Percentiles rank a stretch among this genome's conserved stretches.
phyloP scores from a whole-genome alignment of 2,113 vertebrate genomes.

The Thomomys bottae region DNA sequence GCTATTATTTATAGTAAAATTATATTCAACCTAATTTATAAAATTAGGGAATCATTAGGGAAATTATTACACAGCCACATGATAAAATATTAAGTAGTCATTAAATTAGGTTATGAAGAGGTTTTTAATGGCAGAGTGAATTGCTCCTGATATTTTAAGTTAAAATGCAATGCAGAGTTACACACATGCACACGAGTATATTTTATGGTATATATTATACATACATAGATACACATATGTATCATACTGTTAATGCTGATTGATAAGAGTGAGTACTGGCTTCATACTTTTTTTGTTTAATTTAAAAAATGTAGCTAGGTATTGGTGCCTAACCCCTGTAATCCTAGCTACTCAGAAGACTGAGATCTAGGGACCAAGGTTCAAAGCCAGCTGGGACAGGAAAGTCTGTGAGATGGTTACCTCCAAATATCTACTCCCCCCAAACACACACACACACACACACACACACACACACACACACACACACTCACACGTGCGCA shows the following conservation, averaged over 20 bases:
- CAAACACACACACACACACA: background rate
- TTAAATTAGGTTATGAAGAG: conserved; percentile 58
- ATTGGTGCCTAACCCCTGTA: too few species aligned
- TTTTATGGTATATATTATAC: background rate
- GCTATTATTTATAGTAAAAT: conserved; percentile 68
- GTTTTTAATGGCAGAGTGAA: conserved; percentile 47
- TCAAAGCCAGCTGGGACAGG: too few species aligned
- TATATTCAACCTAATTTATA: conserved; percentile 66
- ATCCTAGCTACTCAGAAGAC: too few species aligned
- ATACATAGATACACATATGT: background rate
- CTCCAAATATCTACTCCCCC: too few species aligned
- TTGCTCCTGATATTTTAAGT: conserved; percentile 43
- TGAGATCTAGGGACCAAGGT: too few species aligned
- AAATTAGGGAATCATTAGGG: conserved; percentile 69
- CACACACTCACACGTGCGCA: background rate
- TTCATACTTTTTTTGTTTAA: conserved; percentile 20
- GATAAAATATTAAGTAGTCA: conserved; percentile 63
- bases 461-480: too few species aligned
- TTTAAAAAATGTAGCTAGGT: background rate
- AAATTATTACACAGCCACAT: conserved; percentile 54
- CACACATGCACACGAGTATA: background rate
- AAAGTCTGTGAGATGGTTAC: too few species aligned
- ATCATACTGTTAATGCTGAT: conserved; percentile 47
- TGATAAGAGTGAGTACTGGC: conserved; percentile 33
- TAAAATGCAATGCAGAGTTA: background rate